Base-by-base conservation (phyloP, 2,797 vertebrate species). In the Enteromius fasciolatus region DNA sequence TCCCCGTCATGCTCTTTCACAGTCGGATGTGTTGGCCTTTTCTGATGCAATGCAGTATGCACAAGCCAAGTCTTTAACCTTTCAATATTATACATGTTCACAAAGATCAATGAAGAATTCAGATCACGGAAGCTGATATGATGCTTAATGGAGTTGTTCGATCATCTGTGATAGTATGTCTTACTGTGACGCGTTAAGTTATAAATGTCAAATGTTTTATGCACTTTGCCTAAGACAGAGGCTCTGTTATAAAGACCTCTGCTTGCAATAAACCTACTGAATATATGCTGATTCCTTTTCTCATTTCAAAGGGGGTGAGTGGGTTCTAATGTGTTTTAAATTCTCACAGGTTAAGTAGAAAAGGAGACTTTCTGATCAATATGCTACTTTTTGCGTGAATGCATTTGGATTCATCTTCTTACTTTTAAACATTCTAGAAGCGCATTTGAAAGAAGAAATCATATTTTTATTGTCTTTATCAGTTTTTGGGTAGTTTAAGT, bases 351-450 rank as follows among this genome's bases (percentile, higher is more conserved):
- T 12, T 74, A 2, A 54, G 48, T 54, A 7, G 18, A 74, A 0
- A 4, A 15, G 4, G 9, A 48, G 8, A 57, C 18, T 59, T 39
- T 68, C 25, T 84, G 63, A 67, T 39, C 20, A 33, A 31, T 46
- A 39, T 84, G 54, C 6, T 50, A 1, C 18, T 11, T 76, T 69
- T 23, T 61, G 41, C 20, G 1, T n/a, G 31, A 63, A 54, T 52
- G 11, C 3, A 11, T 59, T 76, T 76, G 9, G 44, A 54, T 63
- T 1, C 2, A 14, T 72, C 46, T 64, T 59, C 8, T 64, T 59
- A 79, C 80, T 86, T 61, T 91, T 94, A 87, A 93, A 93, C 93
- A 92, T 92, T 93, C 93, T 90, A 93, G 31, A 33, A 59, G 50
- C 6, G 69, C 36, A 20, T 50, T 50, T 31, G 50, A 17, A 74